Evolutionary conservation across 2,113 vertebrate genomes (phyloP).

Genomic region (Cygnus buccinator): DNA sequence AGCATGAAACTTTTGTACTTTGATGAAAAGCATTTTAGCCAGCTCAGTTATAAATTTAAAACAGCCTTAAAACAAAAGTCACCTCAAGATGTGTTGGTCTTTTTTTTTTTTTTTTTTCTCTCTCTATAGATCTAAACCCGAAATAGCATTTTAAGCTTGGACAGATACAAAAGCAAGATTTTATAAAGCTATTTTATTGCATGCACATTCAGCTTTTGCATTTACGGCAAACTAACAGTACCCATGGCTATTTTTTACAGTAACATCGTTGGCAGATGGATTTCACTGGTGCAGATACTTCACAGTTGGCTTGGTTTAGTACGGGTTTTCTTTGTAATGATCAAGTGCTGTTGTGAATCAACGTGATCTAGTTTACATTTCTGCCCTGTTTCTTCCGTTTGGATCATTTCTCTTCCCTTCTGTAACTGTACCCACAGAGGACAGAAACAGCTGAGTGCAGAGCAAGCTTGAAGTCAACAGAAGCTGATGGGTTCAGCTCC

Average conservation of each 20-base stretch:
- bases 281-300: slow-evolving; percentile 38
- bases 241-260: not conserved
- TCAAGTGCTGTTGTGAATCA: slow-evolving; percentile 20
- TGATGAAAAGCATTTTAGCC: slow-evolving; percentile 70
- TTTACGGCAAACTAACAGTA: not conserved
- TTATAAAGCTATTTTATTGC: slow-evolving; percentile 27
- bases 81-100: not conserved
- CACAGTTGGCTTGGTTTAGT: slow-evolving; percentile 22
- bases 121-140: not conserved
- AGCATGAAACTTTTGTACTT: slow-evolving; percentile 62
- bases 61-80: slow-evolving; percentile 60
- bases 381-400: not conserved
- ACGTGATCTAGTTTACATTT: not conserved
- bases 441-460: not conserved
- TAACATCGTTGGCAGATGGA: slow-evolving; percentile 18
- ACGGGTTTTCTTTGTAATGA: slow-evolving; percentile 14
- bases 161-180: slow-evolving; percentile 18
- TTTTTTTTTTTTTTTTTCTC: not conserved
- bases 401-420: slow-evolving; percentile 13
- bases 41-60: slow-evolving; percentile 60
- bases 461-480: not conserved
- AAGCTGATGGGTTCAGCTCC: not conserved
- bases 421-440: not conserved
- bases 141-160: slow-evolving; percentile 13
- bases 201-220: not conserved